Evolutionary conservation across 2,797 vertebrate genomes (phyloP).

Genomic region (Mormyrus proboscirostris): DNA sequence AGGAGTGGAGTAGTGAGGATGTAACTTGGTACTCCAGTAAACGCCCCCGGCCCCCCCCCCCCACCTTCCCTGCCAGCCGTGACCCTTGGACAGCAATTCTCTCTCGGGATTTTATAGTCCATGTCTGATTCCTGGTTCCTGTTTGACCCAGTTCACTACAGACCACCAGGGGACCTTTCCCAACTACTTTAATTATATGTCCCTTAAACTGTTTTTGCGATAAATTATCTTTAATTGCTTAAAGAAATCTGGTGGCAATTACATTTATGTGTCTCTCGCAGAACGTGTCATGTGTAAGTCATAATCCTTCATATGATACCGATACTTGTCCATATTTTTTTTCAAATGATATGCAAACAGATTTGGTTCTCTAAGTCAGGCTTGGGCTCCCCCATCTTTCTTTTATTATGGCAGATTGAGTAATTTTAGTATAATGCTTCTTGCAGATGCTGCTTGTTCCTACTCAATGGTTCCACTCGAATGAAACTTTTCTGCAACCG

Average conservation of each 20-base stretch:
- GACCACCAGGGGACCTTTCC: conserved; percentile 42
- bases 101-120: conserved; percentile 41
- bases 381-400: neutral
- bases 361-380: neutral
- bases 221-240: neutral
- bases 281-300: neutral
- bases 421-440: neutral
- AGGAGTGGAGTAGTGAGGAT: neutral
- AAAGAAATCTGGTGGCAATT: conserved; percentile 16
- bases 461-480: neutral
- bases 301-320: neutral
- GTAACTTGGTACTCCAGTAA: conserved; percentile 44
- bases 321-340: neutral
- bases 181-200: conserved; percentile 58
- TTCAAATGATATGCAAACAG: neutral
- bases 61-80: neutral
- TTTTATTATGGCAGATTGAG: neutral
- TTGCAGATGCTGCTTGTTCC: neutral
- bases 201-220: conserved; percentile 38
- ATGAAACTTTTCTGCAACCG: neutral
- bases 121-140: conserved; percentile 44
- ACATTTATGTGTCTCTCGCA: conserved; percentile 41
- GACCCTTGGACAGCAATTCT: conserved; percentile 22
- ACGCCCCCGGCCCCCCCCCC: conserved; percentile 16
- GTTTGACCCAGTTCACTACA: conserved; percentile 47